These are phyloP conservation scores for Automeris io DNA, from an alignment of 2,888 invertebrate species.

Conservation along the genomic window DNA sequence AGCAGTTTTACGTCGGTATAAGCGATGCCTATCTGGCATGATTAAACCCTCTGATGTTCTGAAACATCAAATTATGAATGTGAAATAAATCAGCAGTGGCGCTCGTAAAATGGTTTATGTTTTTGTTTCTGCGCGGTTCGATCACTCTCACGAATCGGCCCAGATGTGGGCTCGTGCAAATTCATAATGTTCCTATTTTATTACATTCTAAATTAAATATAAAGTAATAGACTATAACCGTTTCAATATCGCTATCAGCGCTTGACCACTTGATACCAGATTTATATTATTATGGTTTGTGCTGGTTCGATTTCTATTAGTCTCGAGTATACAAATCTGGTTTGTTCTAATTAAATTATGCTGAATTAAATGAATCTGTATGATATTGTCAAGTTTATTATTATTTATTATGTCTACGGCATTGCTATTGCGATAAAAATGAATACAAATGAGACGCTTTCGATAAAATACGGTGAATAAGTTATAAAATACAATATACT, in stretches of 20 bases:
- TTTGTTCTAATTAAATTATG: slow-evolving; percentile 1
- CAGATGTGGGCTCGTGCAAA: slow-evolving; percentile 59
- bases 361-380: not conserved
- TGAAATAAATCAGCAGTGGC: slow-evolving; percentile 71
- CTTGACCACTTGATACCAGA: slow-evolving; percentile 4
- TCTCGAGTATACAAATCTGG: slow-evolving; percentile 1
- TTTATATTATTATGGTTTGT: slow-evolving; percentile 3
- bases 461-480: not conserved
- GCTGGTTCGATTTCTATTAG: not conserved
- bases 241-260: slow-evolving; percentile 7
- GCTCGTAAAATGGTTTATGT: slow-evolving; percentile 73
- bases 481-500: too few relatives aligned
- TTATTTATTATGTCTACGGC: not conserved
- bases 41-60: slow-evolving; percentile 73
- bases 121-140: slow-evolving; percentile 63
- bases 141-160: slow-evolving; percentile 62
- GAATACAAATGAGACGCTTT: not conserved
- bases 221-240: slow-evolving; percentile 28
- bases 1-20: slow-evolving; percentile 68
- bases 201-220: slow-evolving; percentile 37
- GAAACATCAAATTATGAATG: slow-evolving; percentile 75
- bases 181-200: slow-evolving; percentile 39
- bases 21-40: slow-evolving; percentile 71
- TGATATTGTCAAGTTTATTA: not conserved
- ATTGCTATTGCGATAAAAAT: not conserved